Evolutionary conservation across 2,797 vertebrate genomes (phyloP), one percentile per base, ranked within the genome.

Genomic region (Odontamblyopus rebecca): DNA sequence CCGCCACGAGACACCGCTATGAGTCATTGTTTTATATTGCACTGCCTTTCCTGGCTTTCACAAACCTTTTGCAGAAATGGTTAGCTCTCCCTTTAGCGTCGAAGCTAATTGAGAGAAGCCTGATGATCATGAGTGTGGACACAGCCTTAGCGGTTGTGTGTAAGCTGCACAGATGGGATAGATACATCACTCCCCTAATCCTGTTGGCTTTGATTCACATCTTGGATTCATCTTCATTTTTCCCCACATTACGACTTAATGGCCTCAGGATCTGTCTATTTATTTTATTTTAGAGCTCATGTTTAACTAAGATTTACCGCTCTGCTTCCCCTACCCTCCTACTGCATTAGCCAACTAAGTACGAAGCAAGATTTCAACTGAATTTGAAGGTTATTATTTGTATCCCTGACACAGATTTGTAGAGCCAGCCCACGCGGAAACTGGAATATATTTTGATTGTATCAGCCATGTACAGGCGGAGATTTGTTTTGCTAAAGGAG

Each of bases 171-270:
- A 54, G 68, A 73, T 84, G 68, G 67, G 83, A 88, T 84, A 62
- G 87, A 88, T 89, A 80, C 23, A 86, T 92, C 87, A 89, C 77
- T 71, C 78, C 69, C 44, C 75, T 88, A 89, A 90, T 82, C 74
- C 70, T 71, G 73, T 76, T 89, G 86, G 88, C 86, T 76, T 68
- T 2, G 68, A 84, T 72, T 90, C 88, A 90, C 73, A 82, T 84
- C 78, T 84, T 56, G 72, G 67, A 79, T 70, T 76, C 74, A 76
- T 80, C 79, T 79, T 72, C 73, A 77, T 80, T 67, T 80, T 78
- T 79, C 80, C 79, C 82, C 75, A 86, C 80, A 81, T 90, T 84
- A 85, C 82, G 78, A 77, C 85, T 82, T 83, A 88, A 88, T 79
- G 78, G 85, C 84, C 74, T 74, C 76, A 69, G 79, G 85, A 85